Base-by-base conservation (phyloP, 92 coral and sea anemone genomes). In the Zoanthus gigantus region DNA sequence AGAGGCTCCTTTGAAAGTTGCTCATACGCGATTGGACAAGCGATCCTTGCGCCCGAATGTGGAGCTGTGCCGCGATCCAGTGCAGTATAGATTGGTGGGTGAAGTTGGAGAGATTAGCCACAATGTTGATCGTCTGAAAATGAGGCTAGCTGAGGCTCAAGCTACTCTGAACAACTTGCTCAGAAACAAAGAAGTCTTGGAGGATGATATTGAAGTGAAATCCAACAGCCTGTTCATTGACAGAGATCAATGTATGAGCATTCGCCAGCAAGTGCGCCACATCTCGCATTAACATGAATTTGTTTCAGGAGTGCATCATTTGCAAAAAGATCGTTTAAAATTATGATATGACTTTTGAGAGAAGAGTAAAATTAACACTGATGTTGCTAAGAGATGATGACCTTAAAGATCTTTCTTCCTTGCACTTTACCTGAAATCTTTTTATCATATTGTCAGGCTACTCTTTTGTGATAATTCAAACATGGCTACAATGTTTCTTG, bases 11-110 rank as follows among this genome's bases (percentile, higher is more conserved):
- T 95, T 96, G 13, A 96, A 95, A 79, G 97, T 96, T 56, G 99
- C 99, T n/a, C 99, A 96, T 80, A 96, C 99, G 17, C 91, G 99
- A 37, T 79, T 96, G 31, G 99, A 96, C 93, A 96, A 96, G 89
- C 98, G 99, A 7, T 96, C 99, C n/a, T 67, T 93, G 69, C 93
- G 99, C 31, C 99, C 99, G 18, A 96, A 96, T 73, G 98, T 96
- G 45, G 99, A 96, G 89, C 94, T 96, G 72, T 96, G 99, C 78
- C 91, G 98, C 3, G 99, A 96, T 69, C 95, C 98, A 1, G 98
- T 96, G 9, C 99, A 96, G 85, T 96, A 96, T 91, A 96, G 99
- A 50, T 91, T 96, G 42, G 98, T 96, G 6, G 94, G 95, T 72
- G 99, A 96, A 42, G 98, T 95, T 28, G 99, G 99, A 13, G 99